Percentiles rank a stretch among this genome's conserved stretches.
These are phyloP conservation scores for Eubasilissa splendida DNA, from an alignment of 2,888 invertebrate genomes.

Conservation along the genomic window DNA sequence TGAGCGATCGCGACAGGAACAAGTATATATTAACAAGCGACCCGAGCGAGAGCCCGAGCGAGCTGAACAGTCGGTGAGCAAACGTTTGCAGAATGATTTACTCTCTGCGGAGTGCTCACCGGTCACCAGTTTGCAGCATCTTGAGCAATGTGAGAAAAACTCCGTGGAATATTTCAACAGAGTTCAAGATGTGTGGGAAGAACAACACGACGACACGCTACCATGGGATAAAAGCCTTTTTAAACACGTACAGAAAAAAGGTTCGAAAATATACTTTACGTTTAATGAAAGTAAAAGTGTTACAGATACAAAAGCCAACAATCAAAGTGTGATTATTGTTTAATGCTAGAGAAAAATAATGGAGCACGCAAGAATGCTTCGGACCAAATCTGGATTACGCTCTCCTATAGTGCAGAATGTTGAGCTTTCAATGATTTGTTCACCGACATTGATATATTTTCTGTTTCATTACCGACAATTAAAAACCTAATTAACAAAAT, in stretches of 20 bases:
- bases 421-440: no score
- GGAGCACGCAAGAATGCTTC: not conserved
- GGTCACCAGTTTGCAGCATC: not conserved
- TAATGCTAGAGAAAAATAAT: slow-evolving; percentile 11
- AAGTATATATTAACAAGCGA: not conserved
- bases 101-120: not conserved
- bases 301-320: not conserved
- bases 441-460: no score
- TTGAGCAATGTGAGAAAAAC: not conserved
- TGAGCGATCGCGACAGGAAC: no score
- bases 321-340: not conserved
- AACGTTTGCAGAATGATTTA: not conserved
- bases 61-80: no score
- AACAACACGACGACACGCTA: not conserved
- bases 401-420: no score
- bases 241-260: not conserved
- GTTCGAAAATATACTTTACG: not conserved
- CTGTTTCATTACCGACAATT: no score
- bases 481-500: no score
- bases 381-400: no score
- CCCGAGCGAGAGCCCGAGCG: not conserved
- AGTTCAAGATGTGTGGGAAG: slow-evolving; percentile 9
- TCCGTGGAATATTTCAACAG: not conserved
- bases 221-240: not conserved
- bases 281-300: slow-evolving; percentile 28